Base-by-base conservation (phyloP, 2,113 vertebrate genomes). In the Sceloporus undulatus region DNA sequence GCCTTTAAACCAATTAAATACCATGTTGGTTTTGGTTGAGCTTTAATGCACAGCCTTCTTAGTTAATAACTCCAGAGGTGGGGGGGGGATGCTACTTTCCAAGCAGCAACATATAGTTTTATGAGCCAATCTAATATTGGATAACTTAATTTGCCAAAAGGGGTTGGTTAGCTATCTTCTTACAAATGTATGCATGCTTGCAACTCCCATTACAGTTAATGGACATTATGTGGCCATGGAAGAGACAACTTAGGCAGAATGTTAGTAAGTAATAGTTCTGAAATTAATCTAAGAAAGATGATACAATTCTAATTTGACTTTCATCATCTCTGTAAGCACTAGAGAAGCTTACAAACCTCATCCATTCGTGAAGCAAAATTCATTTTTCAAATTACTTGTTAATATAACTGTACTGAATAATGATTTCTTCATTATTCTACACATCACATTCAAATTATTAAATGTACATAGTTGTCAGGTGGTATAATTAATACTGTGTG, bases 231-330 rank as follows among this genome's bases (percentile, higher is more conserved):
- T 21, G 88, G 91, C 34, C 48, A 80, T 59, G 81, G 76, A 91
- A 76, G 11, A 90, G 77, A 90, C 65, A 91, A 59, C 77, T 85
- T 71, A 81, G 79, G 65, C 78, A 90, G 40, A 82, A 62, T 66
- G 14, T 89, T 75, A 94, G 71, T 89, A 88, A 91, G 82, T 79
- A 88, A 90, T 0, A 83, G 68, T 79, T 83, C 84, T 91, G 85
- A 13, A 93, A 93, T 16, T 5, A 86, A 91, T 85, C 73, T 23
- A 56, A 85, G 38, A 92, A 84, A 94, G 84, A 91, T 91, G 21
- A 25, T 88, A 78, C 8, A 81, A 62, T 91, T 93, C 86, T 89
- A 88, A 92, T 93, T 93, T 89, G 42, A 93, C 1, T 93, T 89
- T 78, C 84, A 42, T 79, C 71, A 83, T 79, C 38, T 84, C 87